Evolutionary conservation across 1,140 invertebrate genomes (phyloP), one percentile per base, ranked within the genome.

Genomic region (Drosophila asahinai): DNA sequence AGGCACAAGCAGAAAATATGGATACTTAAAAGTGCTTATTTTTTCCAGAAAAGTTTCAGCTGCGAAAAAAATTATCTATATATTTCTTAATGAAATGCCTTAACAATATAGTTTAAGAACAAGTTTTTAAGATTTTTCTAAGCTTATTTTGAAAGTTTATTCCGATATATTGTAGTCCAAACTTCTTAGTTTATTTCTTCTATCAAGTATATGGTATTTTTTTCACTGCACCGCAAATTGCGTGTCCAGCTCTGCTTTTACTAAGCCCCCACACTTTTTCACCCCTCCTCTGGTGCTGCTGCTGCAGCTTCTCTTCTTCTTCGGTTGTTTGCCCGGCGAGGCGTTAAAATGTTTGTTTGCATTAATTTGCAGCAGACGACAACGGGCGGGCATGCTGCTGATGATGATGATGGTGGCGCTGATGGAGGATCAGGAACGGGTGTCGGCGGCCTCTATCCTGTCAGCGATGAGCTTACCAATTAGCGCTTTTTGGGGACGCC

Each of bases 321-420:
- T 72, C 25, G 70, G 75, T 71, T 87, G 83, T 89, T 87, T 89
- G 81, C 45, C 48, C 81, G 72, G 77, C 84, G 81, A 81, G 84
- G 84, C 84, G 84, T 89, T 89, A 89, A 89, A 89, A 89, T 89
- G 84, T 89, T 89, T 89, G 84, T 89, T 89, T 89, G 81, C 84
- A 89, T 89, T 90, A 89, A 89, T 89, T 89, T 89, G 84, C 77
- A 70, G 67, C 84, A 86, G 84, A 78, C 84, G 74, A 67, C 72
- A 76, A 78, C 62, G 68, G 65, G 49, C 59, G 47, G 61, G 33
- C 75, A 70, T 19, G 54, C 43, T 42, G 80, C 57, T 45, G 65
- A 36, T 42, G 52, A 38, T 40, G 55, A 22, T 22, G 55, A 12
- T 22, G 42, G 19, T 14, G 63, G 54, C 38, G 33, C 55, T 51